Evolutionary conservation across 2,113 vertebrate genomes (phyloP).

Genomic region (Amblyopsis rosae): DNA sequence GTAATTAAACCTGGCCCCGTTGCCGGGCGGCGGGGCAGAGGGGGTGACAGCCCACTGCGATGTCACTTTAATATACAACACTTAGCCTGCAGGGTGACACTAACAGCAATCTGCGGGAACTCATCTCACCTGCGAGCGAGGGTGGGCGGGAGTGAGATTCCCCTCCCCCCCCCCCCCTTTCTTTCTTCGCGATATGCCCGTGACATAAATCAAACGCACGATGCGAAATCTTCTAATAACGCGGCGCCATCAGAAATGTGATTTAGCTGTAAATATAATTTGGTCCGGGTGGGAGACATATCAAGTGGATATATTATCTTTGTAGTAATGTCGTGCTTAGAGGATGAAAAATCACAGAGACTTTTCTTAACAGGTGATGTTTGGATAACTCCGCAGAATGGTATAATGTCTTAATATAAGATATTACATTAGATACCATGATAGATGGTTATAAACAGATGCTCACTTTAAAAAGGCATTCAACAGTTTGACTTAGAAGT

Average conservation of each 20-base stretch:
- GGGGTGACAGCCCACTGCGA: constrained; percentile 66
- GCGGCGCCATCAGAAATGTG: constrained; percentile 70
- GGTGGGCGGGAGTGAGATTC: constrained; percentile 48
- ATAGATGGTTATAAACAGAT: constrained; percentile 33
- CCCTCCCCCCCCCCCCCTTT: background rate
- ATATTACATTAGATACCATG: constrained; percentile 34
- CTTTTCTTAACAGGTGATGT: constrained; percentile 60
- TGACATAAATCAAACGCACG: constrained; percentile 76
- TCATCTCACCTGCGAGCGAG: constrained; percentile 67
- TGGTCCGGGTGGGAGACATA: constrained; percentile 67
- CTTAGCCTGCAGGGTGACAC: constrained; percentile 73
- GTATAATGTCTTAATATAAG: constrained; percentile 46
- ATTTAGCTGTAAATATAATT: constrained; percentile 78
- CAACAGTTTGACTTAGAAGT: constrained; percentile 37
- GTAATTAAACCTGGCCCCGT: constrained; percentile 77
- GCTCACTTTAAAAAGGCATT: constrained; percentile 19
- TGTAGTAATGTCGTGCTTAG: constrained; percentile 53
- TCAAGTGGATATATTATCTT: constrained; percentile 73
- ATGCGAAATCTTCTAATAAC: constrained; percentile 73
- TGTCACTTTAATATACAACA: constrained; percentile 79
- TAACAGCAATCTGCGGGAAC: constrained; percentile 74
- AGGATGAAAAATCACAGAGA: constrained; percentile 62
- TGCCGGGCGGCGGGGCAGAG: constrained; percentile 56
- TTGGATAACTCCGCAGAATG: constrained; percentile 45
- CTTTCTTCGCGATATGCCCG: constrained; percentile 45